Conservation (phyloP, 2,888 invertebrate species). For the Heteromyza rotundicornis region DNA sequence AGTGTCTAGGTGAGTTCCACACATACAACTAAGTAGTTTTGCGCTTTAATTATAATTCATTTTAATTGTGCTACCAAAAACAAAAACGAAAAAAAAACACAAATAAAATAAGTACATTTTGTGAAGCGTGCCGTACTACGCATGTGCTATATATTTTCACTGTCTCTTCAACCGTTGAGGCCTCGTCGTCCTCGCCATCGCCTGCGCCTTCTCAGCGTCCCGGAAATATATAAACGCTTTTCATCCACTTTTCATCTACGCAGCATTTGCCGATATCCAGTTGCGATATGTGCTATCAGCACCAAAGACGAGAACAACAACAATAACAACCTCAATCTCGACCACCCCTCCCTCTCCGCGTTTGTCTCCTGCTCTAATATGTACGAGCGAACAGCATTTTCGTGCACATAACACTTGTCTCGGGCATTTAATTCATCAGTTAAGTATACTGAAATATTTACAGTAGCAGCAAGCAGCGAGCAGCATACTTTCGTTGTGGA, state of each 20-base stretch:
- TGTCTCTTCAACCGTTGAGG: background rate
- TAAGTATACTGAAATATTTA: conserved; percentile 53
- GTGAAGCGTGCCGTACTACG: background rate
- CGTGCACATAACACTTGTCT: conserved; percentile 45
- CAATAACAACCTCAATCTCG: conserved; percentile 21
- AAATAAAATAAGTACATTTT: background rate
- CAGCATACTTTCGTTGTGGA: background rate
- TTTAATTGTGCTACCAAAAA: too few species aligned
- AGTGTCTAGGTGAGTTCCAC: too few species aligned
- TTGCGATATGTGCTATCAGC: conserved; percentile 16
- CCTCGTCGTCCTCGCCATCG: too few species aligned
- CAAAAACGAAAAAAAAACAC: background rate
- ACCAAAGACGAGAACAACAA: conserved; percentile 28
- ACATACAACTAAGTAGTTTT: too few species aligned
- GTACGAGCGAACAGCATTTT: background rate
- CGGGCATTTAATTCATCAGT: conserved; percentile 51
- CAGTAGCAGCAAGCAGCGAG: conserved; percentile 20
- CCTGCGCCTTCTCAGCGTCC: conserved; percentile 36
- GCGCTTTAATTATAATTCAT: too few species aligned
- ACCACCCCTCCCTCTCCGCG: background rate
- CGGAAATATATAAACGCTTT: conserved; percentile 35
- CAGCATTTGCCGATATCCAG: conserved; percentile 19
- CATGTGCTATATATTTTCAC: background rate
- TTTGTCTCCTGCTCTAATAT: conserved; percentile 11
- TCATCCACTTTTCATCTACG: conserved; percentile 55